A percentile compares a stretch with the other conserved stretches of the same genome.
These are phyloP conservation scores for Conistra vaccinii DNA, from an alignment of 2,888 invertebrate genomes.

Conservation along the genomic window DNA sequence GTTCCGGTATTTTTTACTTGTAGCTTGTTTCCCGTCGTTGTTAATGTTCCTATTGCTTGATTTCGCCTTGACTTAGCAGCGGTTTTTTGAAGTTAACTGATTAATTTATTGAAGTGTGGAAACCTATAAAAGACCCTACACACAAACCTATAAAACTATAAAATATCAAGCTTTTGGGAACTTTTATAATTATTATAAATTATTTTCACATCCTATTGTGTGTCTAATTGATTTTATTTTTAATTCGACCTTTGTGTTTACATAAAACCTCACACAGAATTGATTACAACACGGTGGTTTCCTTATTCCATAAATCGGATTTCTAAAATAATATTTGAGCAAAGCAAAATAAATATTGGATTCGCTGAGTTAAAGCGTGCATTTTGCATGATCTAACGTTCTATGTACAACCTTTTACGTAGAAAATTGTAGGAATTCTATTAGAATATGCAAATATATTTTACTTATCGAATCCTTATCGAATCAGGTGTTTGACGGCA, in stretches of 20 bases:
- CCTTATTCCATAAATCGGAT: slow-evolving; percentile 3
- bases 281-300: neutral
- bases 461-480: slow-evolving; percentile 21
- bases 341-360: slow-evolving; percentile 40
- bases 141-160: no score
- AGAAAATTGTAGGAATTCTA: slow-evolving; percentile 2
- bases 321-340: slow-evolving; percentile 33
- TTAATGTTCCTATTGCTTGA: neutral
- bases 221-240: slow-evolving; percentile 6
- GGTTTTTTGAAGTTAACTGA: neutral
- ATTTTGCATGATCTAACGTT: slow-evolving; percentile 35
- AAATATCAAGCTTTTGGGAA: neutral
- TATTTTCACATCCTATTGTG: neutral
- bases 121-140: no score
- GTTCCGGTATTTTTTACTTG: neutral
- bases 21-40: neutral
- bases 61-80: neutral
- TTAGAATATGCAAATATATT: slow-evolving; percentile 31
- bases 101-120: neutral
- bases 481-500: slow-evolving; percentile 29
- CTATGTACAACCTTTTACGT: neutral
- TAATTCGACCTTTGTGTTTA: neutral
- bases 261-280: slow-evolving; percentile 7
- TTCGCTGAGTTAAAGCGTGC: slow-evolving; percentile 24
- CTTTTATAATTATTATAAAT: no score